A percentile compares a stretch with the other conserved stretches of the same genome.
These are phyloP conservation scores for Hypothenemus hampei DNA, from an alignment of 1,140 invertebrate genomes.

Conservation along the genomic window DNA sequence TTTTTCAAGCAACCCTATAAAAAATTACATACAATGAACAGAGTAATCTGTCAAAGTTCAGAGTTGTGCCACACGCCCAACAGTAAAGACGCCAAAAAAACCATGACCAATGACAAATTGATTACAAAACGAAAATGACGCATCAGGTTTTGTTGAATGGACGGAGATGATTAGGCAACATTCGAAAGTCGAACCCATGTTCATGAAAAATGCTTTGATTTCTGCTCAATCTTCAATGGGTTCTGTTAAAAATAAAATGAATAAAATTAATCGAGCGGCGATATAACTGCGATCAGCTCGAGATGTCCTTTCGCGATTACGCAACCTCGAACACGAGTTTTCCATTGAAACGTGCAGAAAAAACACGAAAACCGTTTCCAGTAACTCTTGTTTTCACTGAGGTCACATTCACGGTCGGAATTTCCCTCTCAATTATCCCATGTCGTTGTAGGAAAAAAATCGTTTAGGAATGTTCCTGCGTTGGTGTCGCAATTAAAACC, in stretches of 20 bases:
- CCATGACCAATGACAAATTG: conserved; percentile 18
- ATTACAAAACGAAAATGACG: conserved; percentile 14
- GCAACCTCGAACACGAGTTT: conserved; percentile 16
- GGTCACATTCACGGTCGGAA: conserved; percentile 16
- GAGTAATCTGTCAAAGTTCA: conserved; percentile 10
- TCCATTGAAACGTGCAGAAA: conserved; percentile 16
- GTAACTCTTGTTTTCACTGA: conserved; percentile 15
- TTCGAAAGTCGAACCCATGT: not conserved
- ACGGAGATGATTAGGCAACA: conserved; percentile 4
- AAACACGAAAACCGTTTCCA: conserved; percentile 10
- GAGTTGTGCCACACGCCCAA: conserved; percentile 8
- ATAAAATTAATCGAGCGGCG: not conserved
- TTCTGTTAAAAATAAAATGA: not conserved
- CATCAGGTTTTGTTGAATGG: conserved; percentile 7
- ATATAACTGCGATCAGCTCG: not conserved
- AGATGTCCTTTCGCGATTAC: conserved; percentile 13
- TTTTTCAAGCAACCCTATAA: too few relatives aligned
- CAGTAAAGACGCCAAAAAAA: conserved; percentile 6
- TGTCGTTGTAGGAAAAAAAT: conserved; percentile 8
- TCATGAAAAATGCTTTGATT: too few relatives aligned
- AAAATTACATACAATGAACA: too few relatives aligned
- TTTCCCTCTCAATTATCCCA: conserved; percentile 19
- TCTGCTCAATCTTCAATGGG: too few relatives aligned
- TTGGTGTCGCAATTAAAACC: too few relatives aligned
- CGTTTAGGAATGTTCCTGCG: too few relatives aligned